Base-by-base conservation (phyloP, 2,888 invertebrate species). In the Tribolium freemani region DNA sequence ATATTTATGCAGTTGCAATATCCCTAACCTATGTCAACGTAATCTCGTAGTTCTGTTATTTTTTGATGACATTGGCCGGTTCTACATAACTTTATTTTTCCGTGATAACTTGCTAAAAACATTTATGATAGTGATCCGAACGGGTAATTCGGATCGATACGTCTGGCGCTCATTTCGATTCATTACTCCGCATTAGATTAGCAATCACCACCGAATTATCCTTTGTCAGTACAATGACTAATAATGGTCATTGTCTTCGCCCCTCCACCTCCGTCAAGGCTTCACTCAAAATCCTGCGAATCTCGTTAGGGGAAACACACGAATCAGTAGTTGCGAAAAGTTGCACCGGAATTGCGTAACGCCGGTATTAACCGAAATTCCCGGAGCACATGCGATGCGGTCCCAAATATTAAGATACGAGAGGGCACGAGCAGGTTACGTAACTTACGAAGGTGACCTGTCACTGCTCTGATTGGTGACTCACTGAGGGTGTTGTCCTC, bases 401-500 rank as follows among this genome's bases (percentile, higher is more conserved):
- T 72, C 72, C 77, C 71, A 79, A 73, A 78, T 76, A 77, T 75
- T 75, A 70, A 77, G 77, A 79, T 71, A 73, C 75, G 72, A 77
- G 68, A 73, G 73, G 74, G 75, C 77, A 76, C 77, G 77, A 75
- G 77, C 72, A 69, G 69, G 69, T 86, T 86, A 86, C 85, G 85
- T 86, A 86, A 86, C 82, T 78, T 69, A 77, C 85, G 86, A 87
- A 88, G 87, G 86, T 87, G 87, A 88, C 87, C 87, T 86, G 87
- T 86, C 86, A 84, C 82, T 82, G 83, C 84, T 85, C 84, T 86
- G 86, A 87, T 87, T 87, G 86, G 87, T 87, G 87, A 87, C 79
- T 87, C 87, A 87, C 84, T 80, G 86, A 87, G 87, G 87, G 87
- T 87, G 87, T 87, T 87, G 87, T 86, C 86, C 87, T 87, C 86